phyloP scores from a whole-genome alignment of 2,797 vertebrate genomes.

The Liparis tanakae region DNA sequence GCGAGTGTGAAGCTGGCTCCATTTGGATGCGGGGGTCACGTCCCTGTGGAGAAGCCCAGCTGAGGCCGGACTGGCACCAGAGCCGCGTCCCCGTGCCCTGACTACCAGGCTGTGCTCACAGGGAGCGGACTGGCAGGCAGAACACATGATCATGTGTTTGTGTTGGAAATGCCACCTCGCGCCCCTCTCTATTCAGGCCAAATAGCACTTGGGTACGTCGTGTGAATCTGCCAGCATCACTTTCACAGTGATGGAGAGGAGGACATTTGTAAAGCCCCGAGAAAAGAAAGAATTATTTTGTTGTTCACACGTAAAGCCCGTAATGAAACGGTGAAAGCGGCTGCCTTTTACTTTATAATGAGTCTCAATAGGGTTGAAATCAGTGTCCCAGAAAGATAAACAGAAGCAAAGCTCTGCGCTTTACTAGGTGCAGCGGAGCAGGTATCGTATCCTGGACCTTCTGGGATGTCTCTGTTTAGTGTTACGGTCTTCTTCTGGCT shows the following conservation, averaged over 20 bases:
- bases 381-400: conserved; percentile 62
- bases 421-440: conserved; percentile 40
- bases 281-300: conserved; percentile 12
- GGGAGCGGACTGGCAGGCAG: conserved; percentile 56
- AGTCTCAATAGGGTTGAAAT: conserved; percentile 71
- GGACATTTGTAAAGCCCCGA: conserved; percentile 40
- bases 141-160: conserved; percentile 67
- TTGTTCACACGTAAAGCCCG: conserved; percentile 38
- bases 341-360: conserved; percentile 69
- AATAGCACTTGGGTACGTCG: conserved; percentile 61
- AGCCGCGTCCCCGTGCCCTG: conserved; percentile 58
- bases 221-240: conserved; percentile 47
- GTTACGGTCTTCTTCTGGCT: neutral
- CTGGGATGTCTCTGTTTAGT: conserved; percentile 38
- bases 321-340: conserved; percentile 46
- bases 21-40: conserved; percentile 70
- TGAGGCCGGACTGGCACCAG: conserved; percentile 68
- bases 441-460: conserved; percentile 41
- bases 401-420: conserved; percentile 43
- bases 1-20: conserved; percentile 49
- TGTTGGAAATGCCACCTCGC: conserved; percentile 71
- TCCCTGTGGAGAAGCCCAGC: conserved; percentile 62
- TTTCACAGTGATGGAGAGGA: conserved; percentile 41
- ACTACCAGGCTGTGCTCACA: conserved; percentile 79
- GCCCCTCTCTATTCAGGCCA: conserved; percentile 63